phyloP scores from a whole-genome alignment of 2,888 invertebrate species.

The Synanthedon tipuliformis region DNA sequence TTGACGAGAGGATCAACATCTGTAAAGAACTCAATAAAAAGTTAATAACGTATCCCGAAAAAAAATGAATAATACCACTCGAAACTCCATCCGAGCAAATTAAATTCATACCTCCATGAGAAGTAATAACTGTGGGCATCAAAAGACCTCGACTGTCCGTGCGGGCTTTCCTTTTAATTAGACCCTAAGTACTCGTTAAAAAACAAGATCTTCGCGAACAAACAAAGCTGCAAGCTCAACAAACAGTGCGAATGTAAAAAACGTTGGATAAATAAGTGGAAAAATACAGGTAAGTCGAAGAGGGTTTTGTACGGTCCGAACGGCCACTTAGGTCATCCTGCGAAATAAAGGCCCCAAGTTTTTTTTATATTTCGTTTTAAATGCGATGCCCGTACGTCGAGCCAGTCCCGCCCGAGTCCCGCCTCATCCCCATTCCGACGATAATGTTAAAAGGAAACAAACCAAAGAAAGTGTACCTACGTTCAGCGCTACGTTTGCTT shows the following conservation, averaged over 20 bases:
- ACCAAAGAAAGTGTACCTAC: slow-evolving; percentile 63
- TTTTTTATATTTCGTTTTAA: slow-evolving; percentile 66
- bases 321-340: slow-evolving; percentile 70
- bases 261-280: slow-evolving; percentile 69
- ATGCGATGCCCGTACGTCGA: slow-evolving; percentile 60
- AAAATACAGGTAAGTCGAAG: slow-evolving; percentile 70
- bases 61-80: slow-evolving; percentile 39
- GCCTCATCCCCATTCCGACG: slow-evolving; percentile 50
- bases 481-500: slow-evolving; percentile 48
- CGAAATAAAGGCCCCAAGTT: slow-evolving; percentile 64
- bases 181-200: slow-evolving; percentile 69
- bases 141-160: slow-evolving; percentile 66
- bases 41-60: slow-evolving; percentile 14
- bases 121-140: slow-evolving; percentile 65
- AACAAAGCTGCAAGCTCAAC: slow-evolving; percentile 62
- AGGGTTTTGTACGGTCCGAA: slow-evolving; percentile 64
- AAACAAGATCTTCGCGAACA: slow-evolving; percentile 65
- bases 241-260: slow-evolving; percentile 66
- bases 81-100: slow-evolving; percentile 59
- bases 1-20: slow-evolving; percentile 21
- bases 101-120: slow-evolving; percentile 58
- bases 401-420: slow-evolving; percentile 44
- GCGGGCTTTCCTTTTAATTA: slow-evolving; percentile 68
- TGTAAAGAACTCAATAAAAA: slow-evolving; percentile 41
- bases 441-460: slow-evolving; percentile 66